Evolutionary conservation across 1,140 invertebrate genomes (phyloP).

Genomic region (Cyphomyrmex costatus): DNA sequence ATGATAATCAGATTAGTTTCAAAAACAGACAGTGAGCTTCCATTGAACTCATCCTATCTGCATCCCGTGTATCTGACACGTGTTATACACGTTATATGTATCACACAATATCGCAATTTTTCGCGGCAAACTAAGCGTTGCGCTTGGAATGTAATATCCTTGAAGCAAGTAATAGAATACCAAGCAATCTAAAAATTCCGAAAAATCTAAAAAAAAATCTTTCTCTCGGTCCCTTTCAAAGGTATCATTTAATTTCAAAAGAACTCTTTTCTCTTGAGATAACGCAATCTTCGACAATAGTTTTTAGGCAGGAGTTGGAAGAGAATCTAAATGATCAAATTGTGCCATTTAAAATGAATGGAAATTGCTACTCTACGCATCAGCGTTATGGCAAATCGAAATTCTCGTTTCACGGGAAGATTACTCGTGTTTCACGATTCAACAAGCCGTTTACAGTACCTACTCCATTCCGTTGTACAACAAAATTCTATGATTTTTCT

Average conservation of each 20-base stretch:
- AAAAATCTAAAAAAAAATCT: slow-evolving; percentile 1
- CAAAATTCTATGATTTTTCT: slow-evolving; percentile 10
- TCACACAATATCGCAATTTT: slow-evolving; percentile 37
- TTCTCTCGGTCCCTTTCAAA: neutral
- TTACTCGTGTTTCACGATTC: slow-evolving; percentile 5
- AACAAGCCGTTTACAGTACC: neutral
- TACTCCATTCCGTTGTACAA: neutral
- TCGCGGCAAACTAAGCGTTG: neutral
- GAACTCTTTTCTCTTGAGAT: neutral
- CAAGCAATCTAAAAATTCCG: neutral
- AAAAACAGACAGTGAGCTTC: neutral
- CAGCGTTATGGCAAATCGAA: neutral
- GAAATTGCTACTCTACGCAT: neutral
- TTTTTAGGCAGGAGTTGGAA: neutral
- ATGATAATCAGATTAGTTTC: neutral
- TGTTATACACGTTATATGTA: slow-evolving; percentile 16
- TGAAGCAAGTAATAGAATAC: slow-evolving; percentile 16
- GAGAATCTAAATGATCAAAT: slow-evolving; percentile 9
- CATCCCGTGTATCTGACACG: neutral
- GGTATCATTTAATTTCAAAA: neutral
- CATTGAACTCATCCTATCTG: neutral
- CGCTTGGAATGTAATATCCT: slow-evolving; percentile 11
- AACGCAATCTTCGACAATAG: neutral
- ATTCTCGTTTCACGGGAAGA: slow-evolving; percentile 10
- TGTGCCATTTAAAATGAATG: slow-evolving; percentile 3